Base-by-base conservation (phyloP, 2,797 vertebrate genomes). In the Sebastes nivosus region DNA sequence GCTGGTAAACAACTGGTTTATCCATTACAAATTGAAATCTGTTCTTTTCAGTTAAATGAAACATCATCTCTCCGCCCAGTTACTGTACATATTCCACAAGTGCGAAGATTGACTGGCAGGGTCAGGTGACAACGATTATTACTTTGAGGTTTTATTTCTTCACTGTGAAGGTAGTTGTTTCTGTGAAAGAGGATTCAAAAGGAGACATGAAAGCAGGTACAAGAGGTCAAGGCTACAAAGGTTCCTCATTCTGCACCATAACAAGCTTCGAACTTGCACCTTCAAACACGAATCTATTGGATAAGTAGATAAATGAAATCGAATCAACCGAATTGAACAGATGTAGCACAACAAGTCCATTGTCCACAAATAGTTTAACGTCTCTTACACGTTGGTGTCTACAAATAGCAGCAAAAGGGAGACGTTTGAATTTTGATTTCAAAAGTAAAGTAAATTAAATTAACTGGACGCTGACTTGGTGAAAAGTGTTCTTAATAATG, bases 301-400 rank as follows among this genome's bases (percentile, higher is more conserved):
- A 58, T 67, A 58, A 67, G 46, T 8, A 50, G 67, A 79, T 67
- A 29, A 30, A 50, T 32, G 6, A 64, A 63, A 83, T 79, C 6
- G 2, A 67, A 75, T 79, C 32, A 42, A 42, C 38, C 38, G 0
- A 42, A 42, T 14, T 52, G 29, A 75, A 24, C 72, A 75, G 14
- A 30, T 50, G 59, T 3, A 8, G 4, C 9, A 69, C 65, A 82
- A 6, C 8, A 20, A 5, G 22, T 2, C 27, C 13, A 2, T 46
- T 63, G 64, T 82, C 13, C 3, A 9, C 25, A 57, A 46, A 80
- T 11, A 5, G 3, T 10, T 8, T 58, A 55, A 30, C 6, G 14
- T 32, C 7, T 1, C 9, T 13, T 6, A 2, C 3, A 66, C 5
- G 22, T 25, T 27, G 34, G 22, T 2, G 8, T 11, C 14, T 52